Conservation (phyloP, 2,888 invertebrate species). For the Nesidiocoris tenuis region DNA sequence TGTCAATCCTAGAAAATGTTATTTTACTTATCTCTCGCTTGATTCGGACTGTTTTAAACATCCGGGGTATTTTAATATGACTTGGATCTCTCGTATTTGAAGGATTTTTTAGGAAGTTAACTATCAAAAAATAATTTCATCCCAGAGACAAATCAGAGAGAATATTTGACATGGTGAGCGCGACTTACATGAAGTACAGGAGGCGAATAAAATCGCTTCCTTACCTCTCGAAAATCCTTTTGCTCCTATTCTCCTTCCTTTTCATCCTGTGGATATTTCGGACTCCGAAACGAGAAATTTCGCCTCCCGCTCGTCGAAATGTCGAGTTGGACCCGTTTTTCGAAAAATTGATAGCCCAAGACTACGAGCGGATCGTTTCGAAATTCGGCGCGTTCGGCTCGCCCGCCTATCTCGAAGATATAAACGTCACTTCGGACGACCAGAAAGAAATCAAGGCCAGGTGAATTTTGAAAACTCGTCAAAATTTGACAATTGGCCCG, state of each 20-base stretch:
- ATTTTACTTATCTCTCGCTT: too few relatives aligned
- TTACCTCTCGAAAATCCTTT: background rate
- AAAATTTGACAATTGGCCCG: too few relatives aligned
- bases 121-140: too few relatives aligned
- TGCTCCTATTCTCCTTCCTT: background rate
- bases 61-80: too few relatives aligned
- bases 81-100: too few relatives aligned
- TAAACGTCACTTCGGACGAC: background rate
- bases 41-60: too few relatives aligned
- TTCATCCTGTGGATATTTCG: background rate
- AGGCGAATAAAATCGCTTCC: background rate
- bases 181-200: background rate
- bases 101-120: too few relatives aligned
- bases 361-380: background rate
- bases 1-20: too few relatives aligned
- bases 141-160: too few relatives aligned
- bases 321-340: background rate
- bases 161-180: too few relatives aligned
- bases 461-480: too few relatives aligned
- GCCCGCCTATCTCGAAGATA: conserved; percentile 19
- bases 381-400: conserved; percentile 11
- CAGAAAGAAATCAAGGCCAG: background rate
- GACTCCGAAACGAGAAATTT: background rate
- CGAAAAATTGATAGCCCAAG: background rate
- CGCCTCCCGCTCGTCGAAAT: background rate